phyloP scores from a whole-genome alignment of 2,797 vertebrate genomes.

The Enteromius unitaeniatus region DNA sequence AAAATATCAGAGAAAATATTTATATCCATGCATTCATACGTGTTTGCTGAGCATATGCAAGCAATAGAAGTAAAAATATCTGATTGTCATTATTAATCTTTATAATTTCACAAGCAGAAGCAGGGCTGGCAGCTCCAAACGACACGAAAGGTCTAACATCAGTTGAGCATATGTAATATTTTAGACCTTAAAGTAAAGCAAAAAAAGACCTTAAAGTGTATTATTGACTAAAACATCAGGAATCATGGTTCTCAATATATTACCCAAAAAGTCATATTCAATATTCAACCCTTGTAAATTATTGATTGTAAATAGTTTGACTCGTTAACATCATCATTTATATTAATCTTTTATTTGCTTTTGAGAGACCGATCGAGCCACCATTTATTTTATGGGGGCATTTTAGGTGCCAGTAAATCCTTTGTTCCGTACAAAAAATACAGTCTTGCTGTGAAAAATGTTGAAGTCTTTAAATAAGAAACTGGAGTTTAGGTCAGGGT shows the following conservation, averaged over 20 bases:
- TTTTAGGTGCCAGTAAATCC: slow-evolving; percentile 3
- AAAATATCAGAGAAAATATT: background rate
- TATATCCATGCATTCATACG: background rate
- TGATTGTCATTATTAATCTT: background rate
- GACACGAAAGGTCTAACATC: background rate
- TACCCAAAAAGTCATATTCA: background rate
- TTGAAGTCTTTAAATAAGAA: background rate
- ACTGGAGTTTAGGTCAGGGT: slow-evolving; percentile 6
- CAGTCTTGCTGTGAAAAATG: background rate
- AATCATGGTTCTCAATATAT: background rate
- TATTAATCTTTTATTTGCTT: background rate
- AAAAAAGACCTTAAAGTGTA: background rate
- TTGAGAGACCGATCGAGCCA: background rate
- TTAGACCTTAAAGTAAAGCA: background rate
- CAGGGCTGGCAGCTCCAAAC: background rate
- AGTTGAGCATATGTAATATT: background rate
- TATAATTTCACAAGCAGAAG: background rate
- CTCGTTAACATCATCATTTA: background rate
- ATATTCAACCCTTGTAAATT: background rate
- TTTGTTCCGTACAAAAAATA: background rate
- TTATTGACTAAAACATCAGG: background rate
- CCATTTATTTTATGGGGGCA: background rate
- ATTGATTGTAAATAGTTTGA: background rate
- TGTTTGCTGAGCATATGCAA: background rate
- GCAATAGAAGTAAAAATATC: background rate